phyloP scores from a whole-genome alignment of 2,797 vertebrate genomes.

The Enteromius viviparus region DNA sequence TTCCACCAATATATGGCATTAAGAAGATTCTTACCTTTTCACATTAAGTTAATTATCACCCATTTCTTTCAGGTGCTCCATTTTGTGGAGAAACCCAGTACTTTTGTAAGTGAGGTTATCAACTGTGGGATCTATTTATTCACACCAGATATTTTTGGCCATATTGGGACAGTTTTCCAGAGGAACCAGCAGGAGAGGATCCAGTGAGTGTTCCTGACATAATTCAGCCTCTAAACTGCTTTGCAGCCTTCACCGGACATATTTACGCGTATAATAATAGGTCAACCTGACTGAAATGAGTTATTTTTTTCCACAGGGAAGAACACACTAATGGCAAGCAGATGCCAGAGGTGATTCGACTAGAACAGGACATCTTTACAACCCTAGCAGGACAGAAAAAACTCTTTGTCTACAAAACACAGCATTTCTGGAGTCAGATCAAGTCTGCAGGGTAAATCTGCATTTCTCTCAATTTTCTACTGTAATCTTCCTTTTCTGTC shows the following conservation, averaged over 20 bases:
- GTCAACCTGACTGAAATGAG: background rate
- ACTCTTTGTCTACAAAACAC: conserved; percentile 92
- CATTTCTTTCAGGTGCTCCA: conserved; percentile 85
- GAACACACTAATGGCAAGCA: conserved; percentile 89
- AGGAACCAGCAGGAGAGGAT: conserved; percentile 82
- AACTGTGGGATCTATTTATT: conserved; percentile 98
- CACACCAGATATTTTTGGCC: conserved; percentile 90
- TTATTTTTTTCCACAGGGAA: conserved; percentile 75
- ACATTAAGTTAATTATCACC: background rate
- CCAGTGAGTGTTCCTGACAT: conserved; percentile 70
- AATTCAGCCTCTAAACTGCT: background rate
- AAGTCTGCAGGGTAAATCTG: conserved; percentile 93
- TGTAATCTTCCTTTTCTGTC: background rate
- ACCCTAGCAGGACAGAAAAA: conserved; percentile 87
- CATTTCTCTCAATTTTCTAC: background rate
- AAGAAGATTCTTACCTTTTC: background rate
- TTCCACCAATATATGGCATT: background rate
- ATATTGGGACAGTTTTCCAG: conserved; percentile 90
- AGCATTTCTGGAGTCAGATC: conserved; percentile 97
- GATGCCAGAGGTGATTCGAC: conserved; percentile 88
- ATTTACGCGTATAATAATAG: background rate
- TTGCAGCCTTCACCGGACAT: background rate
- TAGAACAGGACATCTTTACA: conserved; percentile 97
- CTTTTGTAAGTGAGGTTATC: conserved; percentile 97
- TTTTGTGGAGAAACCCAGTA: conserved; percentile 98